Evolutionary conservation across 2,888 invertebrate species (phyloP).

Genomic region (Idaea biselata): DNA sequence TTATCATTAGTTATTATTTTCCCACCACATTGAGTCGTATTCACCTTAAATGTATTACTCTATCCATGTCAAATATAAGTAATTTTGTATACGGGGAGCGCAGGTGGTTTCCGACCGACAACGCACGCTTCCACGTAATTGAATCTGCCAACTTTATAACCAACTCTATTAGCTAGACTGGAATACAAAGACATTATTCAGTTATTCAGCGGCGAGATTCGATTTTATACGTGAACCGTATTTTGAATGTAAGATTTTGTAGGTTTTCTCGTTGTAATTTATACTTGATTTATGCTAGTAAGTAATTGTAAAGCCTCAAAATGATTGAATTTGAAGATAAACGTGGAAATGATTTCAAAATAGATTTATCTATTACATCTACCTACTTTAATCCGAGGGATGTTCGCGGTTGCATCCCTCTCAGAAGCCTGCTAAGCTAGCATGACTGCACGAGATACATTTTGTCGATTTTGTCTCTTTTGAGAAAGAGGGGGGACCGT

Average conservation of each 20-base stretch:
- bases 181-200: conserved; percentile 1
- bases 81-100: conserved; percentile 12
- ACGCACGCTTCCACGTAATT: conserved; percentile 44
- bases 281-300: neutral
- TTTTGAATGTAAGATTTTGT: neutral
- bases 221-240: neutral
- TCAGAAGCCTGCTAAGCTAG: no score
- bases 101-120: conserved; percentile 34
- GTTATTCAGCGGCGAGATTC: neutral
- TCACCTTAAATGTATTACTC: neutral
- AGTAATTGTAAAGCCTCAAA: neutral
- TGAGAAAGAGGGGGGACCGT: no score
- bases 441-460: no score
- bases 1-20: neutral
- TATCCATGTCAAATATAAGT: neutral
- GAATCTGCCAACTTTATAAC: conserved; percentile 59
- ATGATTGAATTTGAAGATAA: no score
- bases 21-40: neutral
- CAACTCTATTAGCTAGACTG: conserved; percentile 38
- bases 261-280: neutral
- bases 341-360: no score
- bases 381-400: no score
- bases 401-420: no score
- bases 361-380: no score
- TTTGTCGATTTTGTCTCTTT: no score